Evolutionary conservation across 2,888 invertebrate species (phyloP).

Genomic region (Ommatoiulus sabulosus): DNA sequence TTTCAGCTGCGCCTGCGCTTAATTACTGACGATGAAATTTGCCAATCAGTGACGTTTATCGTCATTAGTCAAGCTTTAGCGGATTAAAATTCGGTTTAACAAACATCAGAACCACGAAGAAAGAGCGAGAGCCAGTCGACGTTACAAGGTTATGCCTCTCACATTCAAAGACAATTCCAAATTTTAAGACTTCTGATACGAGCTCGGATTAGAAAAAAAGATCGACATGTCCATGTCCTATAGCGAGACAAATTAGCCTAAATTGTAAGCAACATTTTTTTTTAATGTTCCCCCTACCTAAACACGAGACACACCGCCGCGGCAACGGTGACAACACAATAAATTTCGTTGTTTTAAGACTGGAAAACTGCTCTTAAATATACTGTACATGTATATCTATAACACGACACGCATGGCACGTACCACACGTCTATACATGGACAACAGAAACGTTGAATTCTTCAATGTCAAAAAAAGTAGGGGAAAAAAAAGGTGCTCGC

Average conservation of each 20-base stretch:
- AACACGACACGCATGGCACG: conserved; percentile 40
- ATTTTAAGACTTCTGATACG: conserved; percentile 43
- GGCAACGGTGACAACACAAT: conserved; percentile 40
- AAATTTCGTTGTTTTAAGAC: conserved; percentile 19
- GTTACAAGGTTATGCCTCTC: conserved; percentile 16
- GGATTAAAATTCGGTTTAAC: conserved; percentile 26
- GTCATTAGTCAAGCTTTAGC: background rate
- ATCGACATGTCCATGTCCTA: conserved; percentile 24
- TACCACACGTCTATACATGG: conserved; percentile 38
- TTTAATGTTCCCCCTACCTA: conserved; percentile 26
- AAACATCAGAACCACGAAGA: background rate
- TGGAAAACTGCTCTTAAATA: conserved; percentile 36
- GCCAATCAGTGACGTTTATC: background rate
- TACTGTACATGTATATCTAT: background rate
- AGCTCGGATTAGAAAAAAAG: background rate
- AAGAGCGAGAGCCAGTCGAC: conserved; percentile 18
- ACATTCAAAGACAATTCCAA: background rate
- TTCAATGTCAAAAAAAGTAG: conserved; percentile 11
- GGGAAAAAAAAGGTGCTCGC: background rate
- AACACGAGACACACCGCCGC: conserved; percentile 40
- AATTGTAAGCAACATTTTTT: conserved; percentile 32
- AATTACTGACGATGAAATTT: background rate
- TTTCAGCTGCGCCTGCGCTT: background rate
- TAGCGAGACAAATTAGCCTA: conserved; percentile 29
- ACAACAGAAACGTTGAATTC: conserved; percentile 36